Percentiles rank a stretch among this genome's conserved stretches.
Conservation (phyloP, 2,797 vertebrate species). For the Vipera ursinii region DNA sequence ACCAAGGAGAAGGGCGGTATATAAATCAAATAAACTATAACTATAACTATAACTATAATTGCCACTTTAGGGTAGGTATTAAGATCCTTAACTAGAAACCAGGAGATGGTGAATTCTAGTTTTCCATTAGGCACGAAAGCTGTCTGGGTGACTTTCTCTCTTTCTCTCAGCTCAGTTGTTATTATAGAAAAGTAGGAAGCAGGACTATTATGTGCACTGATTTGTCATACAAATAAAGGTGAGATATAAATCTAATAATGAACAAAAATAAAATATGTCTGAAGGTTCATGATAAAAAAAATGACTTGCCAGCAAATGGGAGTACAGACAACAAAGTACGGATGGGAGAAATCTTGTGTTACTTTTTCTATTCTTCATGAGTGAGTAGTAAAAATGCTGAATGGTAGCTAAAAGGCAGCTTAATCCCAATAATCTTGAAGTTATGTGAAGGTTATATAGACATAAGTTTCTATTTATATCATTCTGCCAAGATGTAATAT, state of each 20-base stretch:
- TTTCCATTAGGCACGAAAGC: background rate
- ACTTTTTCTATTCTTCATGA: background rate
- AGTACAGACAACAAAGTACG: background rate
- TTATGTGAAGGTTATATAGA: accelerated
- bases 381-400: background rate
- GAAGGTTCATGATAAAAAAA: background rate
- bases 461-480: background rate
- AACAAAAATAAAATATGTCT: background rate
- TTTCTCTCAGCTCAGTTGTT: background rate
- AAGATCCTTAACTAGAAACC: background rate
- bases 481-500: background rate
- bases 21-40: no score
- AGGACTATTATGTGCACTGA: background rate
- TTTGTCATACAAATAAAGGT: background rate
- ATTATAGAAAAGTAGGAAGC: background rate
- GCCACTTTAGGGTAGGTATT: background rate
- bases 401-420: background rate
- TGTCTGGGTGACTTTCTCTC: background rate
- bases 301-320: background rate
- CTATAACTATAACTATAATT: no score
- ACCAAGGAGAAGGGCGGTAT: no score
- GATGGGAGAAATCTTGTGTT: accelerated
- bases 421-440: background rate
- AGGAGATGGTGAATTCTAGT: background rate
- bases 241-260: background rate